Conservation (phyloP, 2,888 invertebrate genomes). For the Drosophila leonis region DNA sequence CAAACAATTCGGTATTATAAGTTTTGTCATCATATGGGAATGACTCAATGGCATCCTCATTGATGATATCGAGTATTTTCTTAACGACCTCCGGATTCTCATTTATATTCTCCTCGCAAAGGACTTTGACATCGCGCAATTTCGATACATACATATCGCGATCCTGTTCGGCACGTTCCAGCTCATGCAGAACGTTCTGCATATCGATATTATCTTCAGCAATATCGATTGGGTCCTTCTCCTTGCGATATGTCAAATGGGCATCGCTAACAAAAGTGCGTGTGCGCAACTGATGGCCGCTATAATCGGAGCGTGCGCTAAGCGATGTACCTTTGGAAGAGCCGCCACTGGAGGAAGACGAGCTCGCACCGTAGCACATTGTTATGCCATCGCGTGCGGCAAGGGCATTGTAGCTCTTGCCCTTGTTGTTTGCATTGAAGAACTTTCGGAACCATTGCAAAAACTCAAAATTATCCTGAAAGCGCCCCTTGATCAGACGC, state of each 20-base stretch:
- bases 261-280: constrained; percentile 16
- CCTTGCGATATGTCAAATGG: neutral
- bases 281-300: neutral
- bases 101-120: constrained; percentile 13
- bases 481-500: constrained; percentile 95
- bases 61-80: constrained; percentile 31
- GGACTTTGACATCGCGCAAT: constrained; percentile 13
- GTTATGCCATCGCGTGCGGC: constrained; percentile 21
- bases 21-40: neutral
- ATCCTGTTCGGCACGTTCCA: constrained; percentile 13
- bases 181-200: constrained; percentile 1
- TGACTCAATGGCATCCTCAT: neutral
- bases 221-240: neutral
- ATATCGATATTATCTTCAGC: neutral
- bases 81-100: neutral
- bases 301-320: neutral
- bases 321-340: neutral
- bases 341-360: too few relatives aligned
- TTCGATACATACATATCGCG: constrained; percentile 29
- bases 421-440: constrained; percentile 41
- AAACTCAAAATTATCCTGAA: constrained; percentile 99
- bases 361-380: constrained; percentile 37
- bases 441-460: constrained; percentile 91
- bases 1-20: neutral
- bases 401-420: constrained; percentile 21